Percentiles rank a stretch among this genome's conserved stretches.
phyloP scores from a whole-genome alignment of 2,888 invertebrate species.

The Caenorhabditis angaria region DNA sequence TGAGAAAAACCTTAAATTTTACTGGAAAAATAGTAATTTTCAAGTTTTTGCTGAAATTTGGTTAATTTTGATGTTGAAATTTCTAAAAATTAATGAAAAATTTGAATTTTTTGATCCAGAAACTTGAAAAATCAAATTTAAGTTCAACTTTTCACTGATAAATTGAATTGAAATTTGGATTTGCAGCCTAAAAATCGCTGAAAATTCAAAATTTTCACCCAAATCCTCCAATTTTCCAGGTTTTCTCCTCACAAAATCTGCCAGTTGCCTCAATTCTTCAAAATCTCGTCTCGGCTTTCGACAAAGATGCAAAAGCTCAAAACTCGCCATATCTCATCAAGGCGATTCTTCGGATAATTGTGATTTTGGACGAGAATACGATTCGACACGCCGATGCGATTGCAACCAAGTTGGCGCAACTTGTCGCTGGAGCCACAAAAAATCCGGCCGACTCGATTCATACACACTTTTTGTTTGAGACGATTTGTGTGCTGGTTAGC shows the following conservation, averaged over 20 bases:
- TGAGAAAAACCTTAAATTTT: too few relatives aligned
- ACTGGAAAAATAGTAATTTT: too few relatives aligned
- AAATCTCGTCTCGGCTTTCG: constrained; percentile 82
- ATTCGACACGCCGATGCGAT: constrained; percentile 58
- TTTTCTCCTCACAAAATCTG: constrained; percentile 78
- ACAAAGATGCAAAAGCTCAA: constrained; percentile 77
- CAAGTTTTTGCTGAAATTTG: too few relatives aligned
- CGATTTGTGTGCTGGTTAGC: constrained; percentile 80
- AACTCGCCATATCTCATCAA: constrained; percentile 99
- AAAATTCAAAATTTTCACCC: too few relatives aligned
- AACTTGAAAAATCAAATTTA: too few relatives aligned
- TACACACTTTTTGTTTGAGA: constrained; percentile 97
- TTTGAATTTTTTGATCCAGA: too few relatives aligned
- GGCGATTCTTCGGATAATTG: constrained; percentile 76
- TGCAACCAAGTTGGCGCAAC: constrained; percentile 50
- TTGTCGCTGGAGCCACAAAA: constrained; percentile 59
- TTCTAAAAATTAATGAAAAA: too few relatives aligned
- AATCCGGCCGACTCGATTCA: constrained; percentile 90
- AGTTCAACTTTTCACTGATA: too few relatives aligned
- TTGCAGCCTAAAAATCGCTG: too few relatives aligned
- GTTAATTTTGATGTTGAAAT: too few relatives aligned
- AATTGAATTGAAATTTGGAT: too few relatives aligned
- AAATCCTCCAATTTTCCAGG: constrained; percentile 10
- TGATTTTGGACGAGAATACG: constrained; percentile 60
- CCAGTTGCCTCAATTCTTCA: constrained; percentile 81